Base-by-base conservation (phyloP, 2,888 invertebrate species). In the Phrixothrix hirtus region DNA sequence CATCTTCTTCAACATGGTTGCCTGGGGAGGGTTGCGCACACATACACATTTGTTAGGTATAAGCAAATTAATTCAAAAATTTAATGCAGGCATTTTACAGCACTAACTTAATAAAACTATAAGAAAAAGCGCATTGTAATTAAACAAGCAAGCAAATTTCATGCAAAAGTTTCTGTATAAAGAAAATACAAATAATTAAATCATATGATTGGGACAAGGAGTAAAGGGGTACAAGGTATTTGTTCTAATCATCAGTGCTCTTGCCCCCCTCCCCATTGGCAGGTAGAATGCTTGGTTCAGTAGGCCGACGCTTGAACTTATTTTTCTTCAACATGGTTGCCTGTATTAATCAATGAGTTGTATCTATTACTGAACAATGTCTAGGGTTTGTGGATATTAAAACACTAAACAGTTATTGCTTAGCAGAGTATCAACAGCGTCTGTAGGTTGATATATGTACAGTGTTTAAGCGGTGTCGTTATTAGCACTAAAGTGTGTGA, bases 301-400 rank as follows among this genome's bases (percentile, higher is more conserved):
- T 89, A 75, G 92, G 89, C 70, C 92, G 89, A 77, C 95, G 87
- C 83, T 94, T 95, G 85, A 95, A 95, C 87, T 97, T 98, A 83
- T 89, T 89, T 89, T 98, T 99, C 90, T 97, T 97, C 87, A 99
- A 86, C 98, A 99, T 99, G 81, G 97, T 98, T 77, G 98, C 98
- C 98, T 98, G 85, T 52, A 59, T 32, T 49, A 54, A 57, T 49
- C 42, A 46, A 45, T 45, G 27, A 43, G 15, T 35, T 55, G 43
- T 50, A 55, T 42, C 34, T 25, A 47, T 55, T 34, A 36, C 34
- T 16, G 36, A 35, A 36, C 14, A 36, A 10, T 10, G 13, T 29
- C 31, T 46, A n/a, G n/a, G 36, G 37, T 31, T 37, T 37, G 32
- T 32, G 29, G 14, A 36, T 46, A 41, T 36, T 35, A 21, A 46